Conservation (phyloP, 2,797 vertebrate species). For the Sphenodon punctatus region DNA sequence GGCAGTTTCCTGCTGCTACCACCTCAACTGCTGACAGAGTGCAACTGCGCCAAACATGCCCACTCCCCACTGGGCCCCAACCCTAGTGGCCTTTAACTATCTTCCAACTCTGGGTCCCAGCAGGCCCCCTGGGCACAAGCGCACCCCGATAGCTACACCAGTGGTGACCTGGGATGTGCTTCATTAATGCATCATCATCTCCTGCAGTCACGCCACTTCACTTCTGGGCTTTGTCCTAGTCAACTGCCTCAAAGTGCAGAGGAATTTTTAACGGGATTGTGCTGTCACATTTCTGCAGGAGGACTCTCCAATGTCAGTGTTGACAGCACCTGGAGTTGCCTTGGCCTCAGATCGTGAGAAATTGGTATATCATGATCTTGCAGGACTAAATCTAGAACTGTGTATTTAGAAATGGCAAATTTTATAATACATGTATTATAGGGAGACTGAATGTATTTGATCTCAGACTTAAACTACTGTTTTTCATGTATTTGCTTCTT, state of each 20-base stretch:
- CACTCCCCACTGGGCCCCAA: too few species aligned
- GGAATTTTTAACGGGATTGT: neutral
- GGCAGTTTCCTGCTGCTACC: too few species aligned
- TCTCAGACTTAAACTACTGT: neutral
- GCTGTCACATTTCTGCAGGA: neutral
- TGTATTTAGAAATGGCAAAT: neutral
- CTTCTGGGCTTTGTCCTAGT: neutral
- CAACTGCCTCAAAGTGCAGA: neutral
- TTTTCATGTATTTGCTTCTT: neutral
- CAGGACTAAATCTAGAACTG: neutral
- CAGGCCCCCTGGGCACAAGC: too few species aligned
- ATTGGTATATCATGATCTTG: neutral
- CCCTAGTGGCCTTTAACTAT: too few species aligned
- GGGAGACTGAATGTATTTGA: neutral
- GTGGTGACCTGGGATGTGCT: too few species aligned
- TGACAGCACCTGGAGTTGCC: too few species aligned
- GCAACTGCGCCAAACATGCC: too few species aligned
- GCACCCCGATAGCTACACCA: too few species aligned
- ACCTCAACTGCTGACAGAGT: too few species aligned
- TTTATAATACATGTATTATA: neutral
- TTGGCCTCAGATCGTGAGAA: neutral
- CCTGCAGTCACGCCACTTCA: neutral
- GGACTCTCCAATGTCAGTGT: neutral
- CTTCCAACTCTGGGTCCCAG: too few species aligned
- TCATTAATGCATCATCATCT: fast-evolving